Evolutionary conservation across 2,888 invertebrate genomes (phyloP), one percentile per base, ranked within the genome.

Genomic region (Melipona beecheii): DNA sequence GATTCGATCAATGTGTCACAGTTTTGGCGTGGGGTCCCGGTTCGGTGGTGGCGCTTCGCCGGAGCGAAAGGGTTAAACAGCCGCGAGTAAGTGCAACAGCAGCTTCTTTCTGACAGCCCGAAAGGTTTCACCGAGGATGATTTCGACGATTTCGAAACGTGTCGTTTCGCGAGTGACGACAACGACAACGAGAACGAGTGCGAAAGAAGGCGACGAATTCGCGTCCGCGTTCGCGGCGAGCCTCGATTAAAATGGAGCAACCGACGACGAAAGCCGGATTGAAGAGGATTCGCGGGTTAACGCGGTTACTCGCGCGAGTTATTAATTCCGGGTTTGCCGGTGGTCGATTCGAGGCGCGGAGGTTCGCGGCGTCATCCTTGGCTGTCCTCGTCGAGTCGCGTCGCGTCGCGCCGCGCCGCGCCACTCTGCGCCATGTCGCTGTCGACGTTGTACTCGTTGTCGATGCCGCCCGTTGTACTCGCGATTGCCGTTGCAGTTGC

Each of bases 251-350:
- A 76, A 76, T 68, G 70, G 60, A 70, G 54, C 54, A 73, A 76
- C 62, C 71, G 58, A 17, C 71, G 58, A 17, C 71, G 75, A 72
- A 79, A 73, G 71, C 62, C 31, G 58, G 69, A 43, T 19, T 72
- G 84, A 84, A 65, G 79, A 66, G 79, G 27, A 62, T 64, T 64
- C 52, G 58, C n/a, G 43, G 69, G n/a, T 43, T 49, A 66, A 17
- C 71, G 66, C 58, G 70, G 64, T 70, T 50, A 58, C 58, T 60
- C 77, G 85, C 50, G 87, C 87, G 87, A 90, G 86, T 89, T 90
- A 89, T 92, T 90, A 91, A 92, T 92, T 91, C 87, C 87, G 79
- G 83, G 43, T 82, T 84, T 87, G 85, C 89, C 43, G 43, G 84
- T 87, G 87, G 89, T 91, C 89, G 90, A 91, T 92, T 91, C 88